phyloP scores from a whole-genome alignment of 1,140 invertebrate species.

The Forficula auricularia region DNA sequence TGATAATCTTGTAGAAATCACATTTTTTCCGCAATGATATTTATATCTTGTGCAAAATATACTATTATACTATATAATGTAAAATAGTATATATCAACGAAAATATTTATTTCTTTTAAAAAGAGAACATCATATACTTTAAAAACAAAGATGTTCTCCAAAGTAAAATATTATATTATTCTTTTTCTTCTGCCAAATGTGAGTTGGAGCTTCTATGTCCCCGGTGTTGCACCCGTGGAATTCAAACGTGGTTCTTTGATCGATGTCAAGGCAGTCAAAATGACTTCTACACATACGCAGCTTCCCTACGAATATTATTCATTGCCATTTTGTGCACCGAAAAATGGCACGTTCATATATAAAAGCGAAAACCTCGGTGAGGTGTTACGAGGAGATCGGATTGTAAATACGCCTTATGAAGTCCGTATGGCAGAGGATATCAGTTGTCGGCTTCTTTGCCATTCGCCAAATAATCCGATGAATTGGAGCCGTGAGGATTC shows the following conservation, averaged over 20 bases:
- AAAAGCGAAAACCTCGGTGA: constrained; percentile 85
- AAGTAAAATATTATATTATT: no score
- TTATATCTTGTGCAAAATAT: no score
- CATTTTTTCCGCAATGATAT: no score
- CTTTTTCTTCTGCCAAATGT: no score
- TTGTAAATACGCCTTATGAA: constrained; percentile 91
- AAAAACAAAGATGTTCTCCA: no score
- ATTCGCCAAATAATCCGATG: constrained; percentile 47
- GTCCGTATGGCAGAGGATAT: constrained; percentile 74
- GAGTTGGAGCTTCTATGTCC: constrained; percentile 60
- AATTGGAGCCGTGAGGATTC: constrained; percentile 63
- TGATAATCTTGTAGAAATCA: no score
- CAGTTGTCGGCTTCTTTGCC: constrained; percentile 62
- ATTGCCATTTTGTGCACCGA: constrained; percentile 75
- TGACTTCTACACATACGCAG: constrained; percentile 91
- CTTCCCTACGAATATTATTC: constrained; percentile 96
- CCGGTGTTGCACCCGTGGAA: constrained; percentile 90
- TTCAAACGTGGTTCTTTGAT: constrained; percentile 71
- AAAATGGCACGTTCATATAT: constrained; percentile 65
- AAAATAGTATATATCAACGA: no score
- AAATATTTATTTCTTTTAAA: no score
- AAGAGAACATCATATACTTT: no score
- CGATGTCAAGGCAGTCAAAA: constrained; percentile 93
- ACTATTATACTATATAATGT: no score
- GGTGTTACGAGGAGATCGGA: constrained; percentile 72